Evolutionary conservation across 2,888 invertebrate genomes (phyloP), one percentile per base, ranked within the genome.

Genomic region (Cephus rjabovi): DNA sequence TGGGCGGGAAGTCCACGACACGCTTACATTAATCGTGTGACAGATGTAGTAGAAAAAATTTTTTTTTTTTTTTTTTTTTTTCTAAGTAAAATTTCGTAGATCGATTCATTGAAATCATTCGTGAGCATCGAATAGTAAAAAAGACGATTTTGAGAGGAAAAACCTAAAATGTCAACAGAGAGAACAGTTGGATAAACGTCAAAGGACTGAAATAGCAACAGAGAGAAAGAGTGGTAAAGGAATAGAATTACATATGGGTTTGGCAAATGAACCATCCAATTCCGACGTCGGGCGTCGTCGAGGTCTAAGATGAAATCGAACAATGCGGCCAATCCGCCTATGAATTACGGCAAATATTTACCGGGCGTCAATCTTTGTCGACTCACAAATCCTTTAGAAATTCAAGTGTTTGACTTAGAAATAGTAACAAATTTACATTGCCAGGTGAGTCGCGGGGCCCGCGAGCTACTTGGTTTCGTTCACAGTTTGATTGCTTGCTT

Each of bases 331-430:
- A 81, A 81, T 82, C 82, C 81, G 80, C 79, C 81, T 82, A 85
- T 84, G 82, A 83, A 84, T 86, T 84, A 83, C 83, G 79, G 84
- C 83, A 86, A 86, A 86, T 86, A 86, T 86, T 86, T 86, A 83
- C 83, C 83, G 81, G 82, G 82, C 80, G 83, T 83, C 83, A 83
- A 84, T 83, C 80, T 80, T 76, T 77, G 77, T 71, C 76, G 75
- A 77, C 76, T 73, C 56, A 70, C 68, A 78, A 80, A 84, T 86
- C 79, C 83, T 82, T 82, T 81, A 81, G 83, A 83, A 81, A 80
- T 80, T 83, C 81, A 80, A 85, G 83, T 84, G 83, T 86, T 84
- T 86, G 84, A 80, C 77, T 82, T 83, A 81, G 83, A 84, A 85
- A 85, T 83, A 81, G 85, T 85, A 84, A 85, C 84, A 83, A 86